Evolutionary conservation across 1,140 invertebrate genomes (phyloP), one percentile per base, ranked within the genome.

Genomic region (Planococcus citri): DNA sequence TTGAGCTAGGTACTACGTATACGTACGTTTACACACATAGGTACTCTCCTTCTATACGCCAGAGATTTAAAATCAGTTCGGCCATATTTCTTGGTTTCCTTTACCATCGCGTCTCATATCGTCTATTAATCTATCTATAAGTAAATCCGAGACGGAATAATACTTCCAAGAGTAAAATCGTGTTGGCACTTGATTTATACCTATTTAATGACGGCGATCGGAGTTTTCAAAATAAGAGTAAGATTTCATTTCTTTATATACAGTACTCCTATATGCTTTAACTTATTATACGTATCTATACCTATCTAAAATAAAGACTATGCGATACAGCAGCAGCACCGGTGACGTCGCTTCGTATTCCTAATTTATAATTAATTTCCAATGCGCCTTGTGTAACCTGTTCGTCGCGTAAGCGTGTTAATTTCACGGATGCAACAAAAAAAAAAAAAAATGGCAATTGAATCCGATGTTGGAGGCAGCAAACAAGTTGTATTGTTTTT

Each of bases 41-140:
- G 60, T 64, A 64, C 60, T 24, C 60, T 64, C 20, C 60, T 64
- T 64, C 20, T 27, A 24, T 20, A n/a, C n/a, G n/a, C n/a, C n/a
- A n/a, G 6, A 24, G 60, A 64, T 64, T 64, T 64, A 9, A 20
- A 64, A 64, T 64, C 60, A 64, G 60, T 64, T 64, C 60, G 22
- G 60, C 60, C 60, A 64, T 64, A 64, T 64, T 64, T 64, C 60
- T 64, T 64, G 3, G 21, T 22, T 58, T 21, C 60, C 24, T 21
- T 24, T 21, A 17, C 60, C 22, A 64, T 64, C 60, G 60, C 20
- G 21, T 24, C 25, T 64, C 20, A 64, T 64, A 64, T 64, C 60
- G 60, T 20, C 14, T 64, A 64, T 64, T 64, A 64, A 64, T 64
- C 60, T 64, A 64, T 64, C 60, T 64, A 64, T 64, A 64, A 64